Base-by-base conservation (phyloP, 2,888 invertebrate genomes). In the Agriopis aurantiaria region DNA sequence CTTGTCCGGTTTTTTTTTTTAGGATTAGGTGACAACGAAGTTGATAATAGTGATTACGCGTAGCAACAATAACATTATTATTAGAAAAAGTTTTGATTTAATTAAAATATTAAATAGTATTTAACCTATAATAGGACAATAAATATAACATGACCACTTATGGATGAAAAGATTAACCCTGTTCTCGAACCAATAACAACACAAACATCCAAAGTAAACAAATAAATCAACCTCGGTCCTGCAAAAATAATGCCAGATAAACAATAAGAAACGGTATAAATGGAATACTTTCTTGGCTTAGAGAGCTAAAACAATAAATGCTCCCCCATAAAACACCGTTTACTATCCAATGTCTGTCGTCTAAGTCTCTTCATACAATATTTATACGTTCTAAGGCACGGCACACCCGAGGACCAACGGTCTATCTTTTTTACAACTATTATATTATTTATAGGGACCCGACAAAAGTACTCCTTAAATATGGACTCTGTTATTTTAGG, bases 351-450 rank as follows among this genome's bases (percentile, higher is more conserved):
- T 89, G 89, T 85, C 83, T 86, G 89, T 88, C 88, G 82, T 85
- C 84, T 83, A 83, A 87, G 85, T 85, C 88, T 85, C 85, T 90
- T 92, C 91, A 92, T 92, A 86, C 87, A 92, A 92, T 92, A 92
- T 92, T 91, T 91, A 92, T 91, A 84, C 82, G 82, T 78, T 68
- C 69, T 70, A 71, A 68, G 69, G 71, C 75, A 77, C 73, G 74
- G 79, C 80, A 77, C 60, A 60, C 73, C 76, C 73, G 71, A 57
- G 53, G 69, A 67, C 72, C 68, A 61, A 73, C 71, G 73, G 66
- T 69, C 72, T 78, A 75, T 73, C 79, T 80, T 81, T 83, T 84
- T 81, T 81, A 80, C 69, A 83, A 80, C 79, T 77, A 75, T 60
- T 82, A 77, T 80, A 77, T 80, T 81, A 82, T 84, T 82, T 82